These are phyloP conservation scores for Neomorphus geoffroyi DNA, from an alignment of 2,797 vertebrate species.

Conservation along the genomic window DNA sequence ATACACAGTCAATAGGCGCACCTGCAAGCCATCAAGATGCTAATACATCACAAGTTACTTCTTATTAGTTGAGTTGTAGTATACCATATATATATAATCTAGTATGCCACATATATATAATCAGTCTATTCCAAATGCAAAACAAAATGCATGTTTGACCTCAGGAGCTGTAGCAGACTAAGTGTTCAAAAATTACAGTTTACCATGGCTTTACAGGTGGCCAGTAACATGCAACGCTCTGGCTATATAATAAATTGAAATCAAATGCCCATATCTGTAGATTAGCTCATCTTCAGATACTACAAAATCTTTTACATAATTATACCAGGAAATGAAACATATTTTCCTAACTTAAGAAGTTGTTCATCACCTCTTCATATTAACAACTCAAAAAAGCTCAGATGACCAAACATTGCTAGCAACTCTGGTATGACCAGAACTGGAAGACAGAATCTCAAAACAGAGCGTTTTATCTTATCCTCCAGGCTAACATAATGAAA, in stretches of 20 bases:
- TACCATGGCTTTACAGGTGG: not conserved
- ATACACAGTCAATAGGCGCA: not conserved
- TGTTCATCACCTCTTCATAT: not conserved
- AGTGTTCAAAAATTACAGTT: not conserved
- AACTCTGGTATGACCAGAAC: not conserved
- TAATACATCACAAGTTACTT: not conserved
- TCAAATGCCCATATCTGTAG: accelerated
- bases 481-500: not conserved
- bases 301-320: not conserved
- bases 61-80: not conserved
- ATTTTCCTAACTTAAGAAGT: not conserved
- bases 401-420: not conserved
- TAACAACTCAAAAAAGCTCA: not conserved
- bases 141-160: not conserved
- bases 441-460: not conserved
- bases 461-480: not conserved
- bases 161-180: not conserved
- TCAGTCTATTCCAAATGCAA: not conserved
- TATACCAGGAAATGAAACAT: not conserved
- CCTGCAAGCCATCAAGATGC: not conserved
- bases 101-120: no score
- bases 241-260: not conserved
- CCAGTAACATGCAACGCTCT: not conserved
- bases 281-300: not conserved
- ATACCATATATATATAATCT: not conserved